A percentile compares a stretch with the other conserved stretches of the same genome.
phyloP scores from a whole-genome alignment of 2,888 invertebrate species.

The Agrilus cyanescens region DNA sequence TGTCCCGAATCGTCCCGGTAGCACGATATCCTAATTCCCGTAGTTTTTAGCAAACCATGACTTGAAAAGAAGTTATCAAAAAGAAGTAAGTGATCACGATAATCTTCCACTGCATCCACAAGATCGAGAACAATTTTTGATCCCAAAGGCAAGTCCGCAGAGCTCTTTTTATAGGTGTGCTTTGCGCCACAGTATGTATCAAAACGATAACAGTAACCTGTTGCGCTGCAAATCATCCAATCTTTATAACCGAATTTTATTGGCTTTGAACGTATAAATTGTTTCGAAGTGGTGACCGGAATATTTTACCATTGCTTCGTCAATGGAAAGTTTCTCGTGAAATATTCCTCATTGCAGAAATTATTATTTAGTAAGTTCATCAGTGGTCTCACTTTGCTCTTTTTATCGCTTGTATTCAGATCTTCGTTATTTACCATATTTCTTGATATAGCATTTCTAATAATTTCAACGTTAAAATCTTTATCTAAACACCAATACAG shows the following conservation, averaged over 20 bases:
- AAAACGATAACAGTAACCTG: conserved; percentile 18
- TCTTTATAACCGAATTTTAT: conserved; percentile 22
- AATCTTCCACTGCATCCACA: conserved; percentile 8
- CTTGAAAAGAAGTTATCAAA: conserved; percentile 16
- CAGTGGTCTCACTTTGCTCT: conserved; percentile 11
- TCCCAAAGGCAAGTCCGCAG: conserved; percentile 8
- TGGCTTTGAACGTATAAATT: conserved; percentile 21
- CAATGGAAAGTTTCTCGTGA: conserved; percentile 16
- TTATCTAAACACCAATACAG: conserved; percentile 24
- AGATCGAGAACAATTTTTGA: conserved; percentile 15
- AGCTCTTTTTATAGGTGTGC: conserved; percentile 1
- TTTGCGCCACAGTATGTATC: conserved; percentile 17
- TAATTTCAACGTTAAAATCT: conserved; percentile 20
- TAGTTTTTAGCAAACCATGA: conserved; percentile 8
- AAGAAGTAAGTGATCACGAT: conserved; percentile 7
- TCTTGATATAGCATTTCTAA: conserved; percentile 17
- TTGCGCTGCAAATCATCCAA: conserved; percentile 19
- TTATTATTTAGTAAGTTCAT: conserved; percentile 13
- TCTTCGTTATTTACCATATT: conserved; percentile 15
- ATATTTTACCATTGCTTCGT: conserved; percentile 19
- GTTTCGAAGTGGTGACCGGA: conserved; percentile 18
- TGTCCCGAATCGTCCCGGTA: conserved; percentile 9
- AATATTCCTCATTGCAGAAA: conserved; percentile 15
- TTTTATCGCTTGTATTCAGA: conserved; percentile 11
- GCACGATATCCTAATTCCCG: conserved; percentile 5